These are phyloP conservation scores for Xestoiulus laeticollis DNA, from an alignment of 2,888 invertebrate genomes.

Conservation along the genomic window DNA sequence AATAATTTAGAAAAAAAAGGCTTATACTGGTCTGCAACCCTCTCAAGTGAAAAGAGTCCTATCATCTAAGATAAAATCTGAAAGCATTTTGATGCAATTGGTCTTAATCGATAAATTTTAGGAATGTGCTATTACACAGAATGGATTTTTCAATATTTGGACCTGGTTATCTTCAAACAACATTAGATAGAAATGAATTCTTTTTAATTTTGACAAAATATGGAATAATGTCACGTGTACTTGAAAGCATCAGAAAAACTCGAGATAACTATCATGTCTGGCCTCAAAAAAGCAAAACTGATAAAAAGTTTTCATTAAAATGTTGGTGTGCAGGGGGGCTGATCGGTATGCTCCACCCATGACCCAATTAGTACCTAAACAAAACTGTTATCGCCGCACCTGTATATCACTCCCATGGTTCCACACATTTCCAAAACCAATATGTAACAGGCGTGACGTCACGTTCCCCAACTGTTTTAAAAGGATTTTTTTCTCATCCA, in stretches of 20 bases:
- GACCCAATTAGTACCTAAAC: not conserved
- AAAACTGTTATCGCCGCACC: not conserved
- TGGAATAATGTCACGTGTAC: not conserved
- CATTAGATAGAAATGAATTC: not conserved
- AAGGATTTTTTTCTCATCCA: not conserved
- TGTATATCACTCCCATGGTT: not conserved
- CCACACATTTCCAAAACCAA: too few species aligned
- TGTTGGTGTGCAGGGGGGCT: not conserved
- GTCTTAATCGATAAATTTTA: too few species aligned
- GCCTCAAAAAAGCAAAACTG: not conserved
- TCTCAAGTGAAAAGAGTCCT: too few species aligned
- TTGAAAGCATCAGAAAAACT: not conserved
- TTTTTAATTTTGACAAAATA: not conserved
- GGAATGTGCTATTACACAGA: too few species aligned
- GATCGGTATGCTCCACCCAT: constrained; percentile 2
- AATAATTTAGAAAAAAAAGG: too few species aligned
- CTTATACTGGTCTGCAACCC: too few species aligned
- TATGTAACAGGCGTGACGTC: too few species aligned
- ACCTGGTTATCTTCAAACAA: not conserved
- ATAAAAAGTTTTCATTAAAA: not conserved
- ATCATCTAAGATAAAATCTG: too few species aligned
- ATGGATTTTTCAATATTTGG: not conserved
- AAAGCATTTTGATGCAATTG: too few species aligned
- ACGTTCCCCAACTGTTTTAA: too few species aligned
- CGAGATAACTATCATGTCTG: not conserved